Base-by-base conservation (phyloP, 2,888 invertebrate species). In the Diadegma fenestrale region DNA sequence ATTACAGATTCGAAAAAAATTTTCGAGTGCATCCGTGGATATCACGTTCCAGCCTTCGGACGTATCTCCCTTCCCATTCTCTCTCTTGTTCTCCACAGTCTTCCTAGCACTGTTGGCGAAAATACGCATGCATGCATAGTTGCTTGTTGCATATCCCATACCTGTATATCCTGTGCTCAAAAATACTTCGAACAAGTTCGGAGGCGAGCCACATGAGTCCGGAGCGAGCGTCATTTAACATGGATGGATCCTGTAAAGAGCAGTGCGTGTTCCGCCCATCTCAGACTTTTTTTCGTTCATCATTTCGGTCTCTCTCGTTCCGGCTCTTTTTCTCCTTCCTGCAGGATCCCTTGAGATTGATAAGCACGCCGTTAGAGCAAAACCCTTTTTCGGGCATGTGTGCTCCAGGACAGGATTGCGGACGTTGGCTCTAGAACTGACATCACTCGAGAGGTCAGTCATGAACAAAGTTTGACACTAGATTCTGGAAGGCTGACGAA, bases 41-140 rank as follows among this genome's bases (percentile, higher is more conserved):
- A 41, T 33, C 73, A 80, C 86, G 86, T 87, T 86, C 88, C 86
- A 87, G 87, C 72, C 69, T 76, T 66, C 76, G 81, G 79, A 84
- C 78, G 45, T 66, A 64, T 73, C 66, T 30, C 54, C n/a, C 33
- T 61, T 41, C 33, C 8, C n/a, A 5, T n/a, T 30, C 33, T 33
- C 51, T 64, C 64, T 63, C 19, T 64, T 17, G 12, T 14, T 76
- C 17, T 58, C 58, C 41, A 33, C 17, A 37, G 64, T 64, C 64
- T 37, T 64, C 37, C 30, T n/a, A 63, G 37, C 37, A 17, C 33
- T 58, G 58, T 58, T 58, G 26, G 26, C 22, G 26, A 58, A 58
- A 26, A 58, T 26, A 26, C 26, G 58, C 26, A 58, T 58, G 54
- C 54, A 58, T 26, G 58, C 58, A 58, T 26, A 58, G 58, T 58